These are phyloP conservation scores for Germaria angustata DNA, from an alignment of 2,888 invertebrate species.

Conservation along the genomic window DNA sequence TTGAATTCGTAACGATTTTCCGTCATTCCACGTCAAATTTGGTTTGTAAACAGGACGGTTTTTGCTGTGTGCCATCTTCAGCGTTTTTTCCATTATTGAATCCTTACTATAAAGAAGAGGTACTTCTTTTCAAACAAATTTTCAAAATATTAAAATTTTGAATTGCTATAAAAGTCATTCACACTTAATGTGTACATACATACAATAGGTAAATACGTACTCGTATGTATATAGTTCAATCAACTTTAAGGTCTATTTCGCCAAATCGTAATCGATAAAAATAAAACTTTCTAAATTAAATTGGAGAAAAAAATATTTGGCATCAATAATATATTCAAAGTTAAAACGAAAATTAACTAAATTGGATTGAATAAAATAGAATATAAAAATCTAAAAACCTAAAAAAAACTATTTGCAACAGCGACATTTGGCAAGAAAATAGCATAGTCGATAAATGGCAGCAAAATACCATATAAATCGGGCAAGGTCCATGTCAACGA, in stretches of 20 bases:
- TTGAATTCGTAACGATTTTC: too few species aligned
- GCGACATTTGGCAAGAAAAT: conserved; percentile 11
- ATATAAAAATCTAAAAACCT: neutral
- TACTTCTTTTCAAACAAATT: too few species aligned
- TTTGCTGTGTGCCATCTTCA: too few species aligned
- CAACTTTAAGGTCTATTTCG: neutral
- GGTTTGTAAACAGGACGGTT: too few species aligned
- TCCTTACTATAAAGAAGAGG: too few species aligned
- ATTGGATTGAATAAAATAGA: neutral
- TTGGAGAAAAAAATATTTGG: neutral
- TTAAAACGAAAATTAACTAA: neutral
- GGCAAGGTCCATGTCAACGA: conserved; percentile 13
- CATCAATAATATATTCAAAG: neutral
- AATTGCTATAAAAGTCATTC: too few species aligned
- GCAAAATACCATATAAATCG: neutral
- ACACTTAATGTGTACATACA: too few species aligned
- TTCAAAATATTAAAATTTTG: too few species aligned
- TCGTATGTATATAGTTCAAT: neutral
- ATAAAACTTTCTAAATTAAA: neutral
- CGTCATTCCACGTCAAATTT: too few species aligned
- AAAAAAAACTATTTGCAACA: neutral
- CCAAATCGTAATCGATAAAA: conserved; percentile 1
- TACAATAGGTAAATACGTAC: too few species aligned
- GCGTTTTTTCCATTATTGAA: too few species aligned
- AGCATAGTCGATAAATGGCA: neutral